Percentiles rank a stretch among this genome's conserved stretches.
Conservation (phyloP, 2,888 invertebrate species). For the Erebia epiphron region DNA sequence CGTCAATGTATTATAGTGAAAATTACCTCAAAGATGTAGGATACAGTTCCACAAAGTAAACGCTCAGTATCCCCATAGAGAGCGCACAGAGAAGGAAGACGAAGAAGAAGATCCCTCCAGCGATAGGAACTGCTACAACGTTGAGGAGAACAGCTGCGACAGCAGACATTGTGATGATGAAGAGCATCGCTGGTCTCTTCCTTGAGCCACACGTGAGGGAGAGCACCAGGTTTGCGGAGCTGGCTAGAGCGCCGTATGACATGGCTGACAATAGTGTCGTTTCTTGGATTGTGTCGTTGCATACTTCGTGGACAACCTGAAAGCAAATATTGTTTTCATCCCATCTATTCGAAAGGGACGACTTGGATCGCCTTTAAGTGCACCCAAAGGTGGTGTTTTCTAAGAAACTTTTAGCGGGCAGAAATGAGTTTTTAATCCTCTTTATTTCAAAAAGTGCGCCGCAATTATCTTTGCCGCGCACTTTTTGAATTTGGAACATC, state of each 20-base stretch:
- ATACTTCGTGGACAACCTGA: slow-evolving; percentile 57
- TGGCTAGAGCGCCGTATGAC: slow-evolving; percentile 72
- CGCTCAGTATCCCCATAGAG: slow-evolving; percentile 74
- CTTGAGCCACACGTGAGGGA: slow-evolving; percentile 70
- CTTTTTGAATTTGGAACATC: too few relatives aligned
- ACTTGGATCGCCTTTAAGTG: too few relatives aligned
- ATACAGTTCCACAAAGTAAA: slow-evolving; percentile 76
- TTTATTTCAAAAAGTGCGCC: too few relatives aligned
- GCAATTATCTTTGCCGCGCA: too few relatives aligned
- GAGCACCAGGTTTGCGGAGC: slow-evolving; percentile 65
- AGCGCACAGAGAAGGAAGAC: slow-evolving; percentile 72
- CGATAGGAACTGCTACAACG: slow-evolving; percentile 62
- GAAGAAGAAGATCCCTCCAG: slow-evolving; percentile 75
- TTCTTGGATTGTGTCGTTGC: slow-evolving; percentile 73
- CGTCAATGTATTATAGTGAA: too few relatives aligned
- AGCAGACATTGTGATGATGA: slow-evolving; percentile 60
- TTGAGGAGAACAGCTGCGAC: slow-evolving; percentile 63
- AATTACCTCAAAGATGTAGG: slow-evolving; percentile 74
- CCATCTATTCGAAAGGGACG: too few relatives aligned
- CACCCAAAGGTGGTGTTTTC: too few relatives aligned
- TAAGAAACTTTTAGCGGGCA: too few relatives aligned
- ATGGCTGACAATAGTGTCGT: slow-evolving; percentile 74
- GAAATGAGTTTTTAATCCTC: too few relatives aligned
- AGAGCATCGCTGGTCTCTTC: slow-evolving; percentile 71
- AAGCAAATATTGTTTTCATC: slow-evolving; percentile 25